Base-by-base conservation (phyloP, 2,888 invertebrate genomes). In the Hypomecis atomaria region DNA sequence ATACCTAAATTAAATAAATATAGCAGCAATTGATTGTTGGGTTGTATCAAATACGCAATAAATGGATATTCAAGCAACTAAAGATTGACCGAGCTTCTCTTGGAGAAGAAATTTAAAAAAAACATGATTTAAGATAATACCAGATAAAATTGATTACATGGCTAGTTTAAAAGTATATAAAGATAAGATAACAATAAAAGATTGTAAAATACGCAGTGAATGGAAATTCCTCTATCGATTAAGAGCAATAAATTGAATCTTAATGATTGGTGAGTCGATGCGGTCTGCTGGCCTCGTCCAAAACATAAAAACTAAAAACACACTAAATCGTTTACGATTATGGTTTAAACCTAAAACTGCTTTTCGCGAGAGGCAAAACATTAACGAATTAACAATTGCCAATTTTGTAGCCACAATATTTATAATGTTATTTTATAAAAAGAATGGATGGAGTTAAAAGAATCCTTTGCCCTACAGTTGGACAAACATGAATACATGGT, bases 161-260 rank as follows among this genome's bases (percentile, higher is more conserved):
- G n/a, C n/a, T n/a, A n/a, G n/a, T n/a, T n/a, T n/a, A n/a, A n/a
- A n/a, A n/a, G n/a, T n/a, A n/a, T n/a, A n/a, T n/a, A 13, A 13
- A 50, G 9, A 33, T 47, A 47, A 9, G 34, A 34, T 34, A 38
- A 40, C 40, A 40, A 53, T 9, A 33, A 38, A 7, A 6, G 10
- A 54, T 54, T 34, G 36, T 11, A 33, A 9, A 48, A 37, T 56
- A 7, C 11, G 33, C 23, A 33, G 37, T 56, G 61, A 62, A 56
- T 62, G 44, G 38, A 49, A 54, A 49, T 43, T 23, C 37, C 43
- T 42, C 23, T 37, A 49, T 44, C 55, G 55, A 52, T 56, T 56
- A 61, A 23, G 10, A 42, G 43, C 48, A 48, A 55, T 61, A 61
- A 61, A 61, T 61, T 55, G 4, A 54, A 49, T 55, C 44, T 50